A percentile compares a stretch with the other conserved stretches of the same genome.
phyloP scores from a whole-genome alignment of 2,113 vertebrate genomes.

The Salvator merianae region DNA sequence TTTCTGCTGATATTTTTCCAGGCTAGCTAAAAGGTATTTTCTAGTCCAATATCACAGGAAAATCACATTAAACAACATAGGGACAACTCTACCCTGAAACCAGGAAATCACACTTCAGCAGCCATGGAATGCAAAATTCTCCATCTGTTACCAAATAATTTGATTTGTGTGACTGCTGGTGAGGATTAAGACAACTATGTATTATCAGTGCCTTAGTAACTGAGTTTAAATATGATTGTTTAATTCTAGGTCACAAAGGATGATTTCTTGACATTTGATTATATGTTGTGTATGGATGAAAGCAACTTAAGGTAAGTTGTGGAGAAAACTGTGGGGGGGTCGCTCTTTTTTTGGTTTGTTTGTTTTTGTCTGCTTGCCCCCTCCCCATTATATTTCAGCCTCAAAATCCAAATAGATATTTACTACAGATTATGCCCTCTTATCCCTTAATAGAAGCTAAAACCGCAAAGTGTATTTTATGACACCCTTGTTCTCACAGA shows the following conservation, averaged over 20 bases:
- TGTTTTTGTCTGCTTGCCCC: not conserved
- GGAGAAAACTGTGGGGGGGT: not conserved
- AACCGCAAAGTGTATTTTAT: not conserved
- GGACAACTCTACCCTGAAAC: no score
- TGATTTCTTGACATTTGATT: slow-evolving; percentile 90
- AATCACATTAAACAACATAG: no score
- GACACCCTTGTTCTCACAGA: not conserved
- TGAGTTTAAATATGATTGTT: slow-evolving; percentile 32
- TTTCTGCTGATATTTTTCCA: no score
- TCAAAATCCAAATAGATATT: not conserved
- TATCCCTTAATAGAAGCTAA: not conserved
- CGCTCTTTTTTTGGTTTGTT: not conserved
- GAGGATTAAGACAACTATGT: no score
- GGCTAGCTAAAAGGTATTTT: no score
- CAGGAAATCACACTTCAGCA: no score
- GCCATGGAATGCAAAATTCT: no score
- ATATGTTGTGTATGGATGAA: slow-evolving; percentile 97
- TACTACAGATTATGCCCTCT: not conserved
- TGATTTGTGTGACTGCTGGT: no score
- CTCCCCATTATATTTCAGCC: not conserved
- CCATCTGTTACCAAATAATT: no score
- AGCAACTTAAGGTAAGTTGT: slow-evolving; percentile 89
- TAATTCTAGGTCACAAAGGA: slow-evolving; percentile 88
- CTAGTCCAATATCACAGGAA: no score
- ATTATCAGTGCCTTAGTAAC: not conserved